Evolutionary conservation across 2,797 vertebrate genomes (phyloP), one percentile per base, ranked within the genome.

Genomic region (Myotis findleyi): DNA sequence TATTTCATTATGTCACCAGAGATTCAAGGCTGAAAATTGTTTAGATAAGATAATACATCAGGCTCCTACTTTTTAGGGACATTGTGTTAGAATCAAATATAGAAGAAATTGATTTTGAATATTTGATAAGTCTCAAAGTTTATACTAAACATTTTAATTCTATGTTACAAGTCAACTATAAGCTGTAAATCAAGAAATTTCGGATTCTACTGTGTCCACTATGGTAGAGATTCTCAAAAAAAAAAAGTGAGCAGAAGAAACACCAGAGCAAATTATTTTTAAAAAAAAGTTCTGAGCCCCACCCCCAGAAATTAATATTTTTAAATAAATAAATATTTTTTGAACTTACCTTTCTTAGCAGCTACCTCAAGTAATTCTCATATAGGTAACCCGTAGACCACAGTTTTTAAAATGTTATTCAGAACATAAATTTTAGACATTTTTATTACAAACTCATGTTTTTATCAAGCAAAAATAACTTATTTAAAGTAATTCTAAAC

Each of bases 1-100:
- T 87, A 17, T 7, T 7, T 88, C 36, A 80, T 38, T 79, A 66
- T 81, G 4, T 12, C 44, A 51, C 13, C 33, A 57, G 27, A 38
- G 81, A 71, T 69, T 69, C 18, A 59, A 13, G 23, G 8, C 3
- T 80, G 1, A 66, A 83, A n/a, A 76, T 90, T 64, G 68, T 25
- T 79, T 27, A 41, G 27, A 81, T 76, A 49, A 49, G 30, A 59
- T 49, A 87, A 87, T 25, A 0, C n/a, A 59, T 30, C 51, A 89
- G 3, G 2, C 2, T 5, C 14, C 14, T 85, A 27, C 13, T 93
- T 89, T 64, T 23, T 66, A 49, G 51, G 55, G 20, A 66, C 14
- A 85, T 44, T 71, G 49, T 51, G 82, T 64, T 80, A 81, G 81
- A 66, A 49, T 90, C 79, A 64, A 76, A 68, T 82, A 77, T 59